Evolutionary conservation across 2,113 vertebrate genomes (phyloP).

Genomic region (Pipa parva): DNA sequence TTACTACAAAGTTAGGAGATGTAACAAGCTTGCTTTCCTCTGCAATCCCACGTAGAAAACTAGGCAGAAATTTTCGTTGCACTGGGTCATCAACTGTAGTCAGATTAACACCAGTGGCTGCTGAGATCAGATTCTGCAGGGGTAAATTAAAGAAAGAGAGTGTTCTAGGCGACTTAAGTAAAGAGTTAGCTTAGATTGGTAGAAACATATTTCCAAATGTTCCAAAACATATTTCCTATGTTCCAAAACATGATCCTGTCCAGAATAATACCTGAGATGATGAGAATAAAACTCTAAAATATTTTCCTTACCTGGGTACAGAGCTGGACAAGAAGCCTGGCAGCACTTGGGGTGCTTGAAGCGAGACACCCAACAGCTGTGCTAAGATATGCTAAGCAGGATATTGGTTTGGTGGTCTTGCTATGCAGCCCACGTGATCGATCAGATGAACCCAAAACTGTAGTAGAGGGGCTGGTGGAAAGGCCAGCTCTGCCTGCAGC

Average conservation of each 20-base stretch:
- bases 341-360: constrained; percentile 89
- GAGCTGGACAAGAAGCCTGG: constrained; percentile 89
- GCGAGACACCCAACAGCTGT: constrained; percentile 94
- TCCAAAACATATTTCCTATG: too few relatives aligned
- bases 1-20: constrained; percentile 95
- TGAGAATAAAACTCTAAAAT: background rate
- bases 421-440: constrained; percentile 73
- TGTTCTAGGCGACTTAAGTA: background rate
- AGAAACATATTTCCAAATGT: constrained; percentile 1
- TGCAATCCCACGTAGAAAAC: constrained; percentile 88
- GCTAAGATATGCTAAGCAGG: constrained; percentile 93
- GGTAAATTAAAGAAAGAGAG: constrained; percentile 38
- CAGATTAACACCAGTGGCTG: constrained; percentile 93
- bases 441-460: constrained; percentile 58
- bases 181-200: constrained; percentile 13
- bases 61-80: constrained; percentile 92
- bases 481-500: constrained; percentile 91
- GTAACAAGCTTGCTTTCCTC: constrained; percentile 96
- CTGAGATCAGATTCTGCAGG: constrained; percentile 91
- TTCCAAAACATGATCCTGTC: too few relatives aligned
- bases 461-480: constrained; percentile 70
- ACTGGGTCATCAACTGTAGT: constrained; percentile 94
- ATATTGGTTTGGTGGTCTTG: constrained; percentile 91
- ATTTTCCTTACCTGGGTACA: constrained; percentile 85
- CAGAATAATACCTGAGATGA: too few relatives aligned